Conservation (phyloP, 2,797 vertebrate species). For the Eptatretus atami region DNA sequence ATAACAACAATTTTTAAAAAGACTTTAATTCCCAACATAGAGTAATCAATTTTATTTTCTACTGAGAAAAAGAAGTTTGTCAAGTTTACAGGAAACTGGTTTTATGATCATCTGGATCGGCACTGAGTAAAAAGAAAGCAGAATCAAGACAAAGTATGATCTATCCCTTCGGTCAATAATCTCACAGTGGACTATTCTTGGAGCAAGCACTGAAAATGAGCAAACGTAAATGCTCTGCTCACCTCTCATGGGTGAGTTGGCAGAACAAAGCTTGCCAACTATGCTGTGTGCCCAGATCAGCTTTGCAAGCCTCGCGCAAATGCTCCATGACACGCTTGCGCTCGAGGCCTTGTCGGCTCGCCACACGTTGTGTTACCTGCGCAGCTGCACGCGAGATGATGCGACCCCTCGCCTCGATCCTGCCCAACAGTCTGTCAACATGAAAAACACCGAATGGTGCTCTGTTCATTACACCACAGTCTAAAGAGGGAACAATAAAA, state of each 20-base stretch:
- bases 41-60: no score
- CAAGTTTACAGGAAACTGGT: no score
- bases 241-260: slow-evolving; percentile 80
- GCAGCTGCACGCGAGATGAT: slow-evolving; percentile 89
- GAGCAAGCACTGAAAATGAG: no score
- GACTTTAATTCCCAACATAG: no score
- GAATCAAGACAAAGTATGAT: no score
- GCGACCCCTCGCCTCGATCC: slow-evolving; percentile 63
- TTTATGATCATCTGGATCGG: no score
- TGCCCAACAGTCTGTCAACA: slow-evolving; percentile 45
- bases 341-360: slow-evolving; percentile 71
- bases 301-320: slow-evolving; percentile 70
- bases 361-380: slow-evolving; percentile 87
- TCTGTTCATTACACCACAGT: neutral
- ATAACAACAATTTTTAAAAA: no score
- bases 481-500: no score
- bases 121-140: no score
- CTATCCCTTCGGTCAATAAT: no score
- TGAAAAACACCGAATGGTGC: neutral
- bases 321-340: slow-evolving; percentile 92
- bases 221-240: slow-evolving; percentile 9
- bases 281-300: slow-evolving; percentile 60
- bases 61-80: no score
- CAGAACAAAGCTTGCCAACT: slow-evolving; percentile 91
- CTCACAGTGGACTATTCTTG: no score